Percentiles rank a stretch among this genome's conserved stretches.
phyloP scores from a whole-genome alignment of 2,113 vertebrate species.

The Erinaceus europaeus region DNA sequence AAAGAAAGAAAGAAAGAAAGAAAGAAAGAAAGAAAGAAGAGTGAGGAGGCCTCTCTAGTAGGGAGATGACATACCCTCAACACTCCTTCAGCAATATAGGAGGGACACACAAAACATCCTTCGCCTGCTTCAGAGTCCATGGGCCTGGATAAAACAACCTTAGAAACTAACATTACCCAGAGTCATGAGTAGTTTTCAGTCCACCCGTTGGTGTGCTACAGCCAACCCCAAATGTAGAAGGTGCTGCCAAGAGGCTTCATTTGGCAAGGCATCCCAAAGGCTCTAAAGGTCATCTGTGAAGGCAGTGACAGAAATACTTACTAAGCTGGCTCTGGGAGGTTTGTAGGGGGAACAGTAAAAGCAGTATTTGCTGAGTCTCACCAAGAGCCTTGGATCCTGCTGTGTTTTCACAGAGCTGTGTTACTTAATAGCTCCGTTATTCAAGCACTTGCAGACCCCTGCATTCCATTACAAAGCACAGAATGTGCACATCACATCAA shows the following conservation, averaged over 20 bases:
- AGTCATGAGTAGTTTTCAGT: background rate
- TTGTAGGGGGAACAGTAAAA: background rate
- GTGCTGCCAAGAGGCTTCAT: background rate
- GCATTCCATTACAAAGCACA: background rate
- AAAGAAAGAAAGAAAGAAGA: background rate
- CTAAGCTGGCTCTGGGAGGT: background rate
- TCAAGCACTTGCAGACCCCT: background rate
- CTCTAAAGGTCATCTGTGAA: too few species aligned
- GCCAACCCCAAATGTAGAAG: background rate
- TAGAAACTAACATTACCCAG: background rate
- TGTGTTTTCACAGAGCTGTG: background rate
- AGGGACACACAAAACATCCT: background rate
- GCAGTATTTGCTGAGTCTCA: background rate
- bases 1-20: too few species aligned
- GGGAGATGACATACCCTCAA: background rate
- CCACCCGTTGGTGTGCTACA: background rate
- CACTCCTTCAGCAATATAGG: background rate
- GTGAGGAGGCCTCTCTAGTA: background rate
- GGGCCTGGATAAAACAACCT: background rate
- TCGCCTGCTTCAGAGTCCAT: background rate
- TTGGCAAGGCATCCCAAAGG: background rate
- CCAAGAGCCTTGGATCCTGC: background rate
- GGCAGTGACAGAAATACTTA: too few species aligned
- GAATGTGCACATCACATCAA: background rate
- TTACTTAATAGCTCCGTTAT: background rate